Evolutionary conservation across 2,113 vertebrate genomes (phyloP).

Genomic region (Colinus virginianus): DNA sequence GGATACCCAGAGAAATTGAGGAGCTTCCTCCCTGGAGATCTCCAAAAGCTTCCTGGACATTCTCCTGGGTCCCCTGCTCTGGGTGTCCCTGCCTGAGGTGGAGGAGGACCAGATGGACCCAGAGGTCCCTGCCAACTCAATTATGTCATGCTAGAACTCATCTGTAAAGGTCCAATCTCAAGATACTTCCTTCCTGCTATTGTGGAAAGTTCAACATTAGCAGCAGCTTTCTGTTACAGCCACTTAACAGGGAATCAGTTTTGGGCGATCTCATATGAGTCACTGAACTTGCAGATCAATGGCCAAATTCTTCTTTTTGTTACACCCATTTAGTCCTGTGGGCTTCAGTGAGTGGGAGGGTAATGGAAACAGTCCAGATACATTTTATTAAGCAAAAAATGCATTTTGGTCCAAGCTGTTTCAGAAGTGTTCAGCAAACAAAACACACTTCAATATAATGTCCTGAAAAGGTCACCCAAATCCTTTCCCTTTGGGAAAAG

Average conservation of each 20-base stretch:
- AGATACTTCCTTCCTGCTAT: background rate
- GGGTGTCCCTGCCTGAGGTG: background rate
- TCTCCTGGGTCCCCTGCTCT: background rate
- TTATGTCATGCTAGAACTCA: background rate
- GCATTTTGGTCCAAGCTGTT: conserved; percentile 12
- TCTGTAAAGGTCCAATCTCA: background rate
- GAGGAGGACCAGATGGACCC: background rate
- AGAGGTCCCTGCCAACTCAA: background rate
- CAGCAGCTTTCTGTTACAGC: background rate
- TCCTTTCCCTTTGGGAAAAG: background rate
- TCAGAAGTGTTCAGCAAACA: conserved; percentile 37
- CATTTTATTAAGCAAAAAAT: conserved; percentile 39
- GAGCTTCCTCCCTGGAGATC: background rate
- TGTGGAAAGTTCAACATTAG: background rate
- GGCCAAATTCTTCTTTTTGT: conserved; percentile 55
- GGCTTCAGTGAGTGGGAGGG: conserved; percentile 13
- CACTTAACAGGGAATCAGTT: background rate
- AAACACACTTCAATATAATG: background rate
- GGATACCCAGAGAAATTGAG: background rate
- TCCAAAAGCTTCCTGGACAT: background rate
- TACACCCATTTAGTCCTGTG: conserved; percentile 28
- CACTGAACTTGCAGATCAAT: background rate
- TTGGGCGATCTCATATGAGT: conserved; percentile 6
- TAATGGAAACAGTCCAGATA: background rate
- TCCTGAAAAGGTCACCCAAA: conserved; percentile 26